These are phyloP conservation scores for Argya squamiceps DNA, from an alignment of 2,797 vertebrate genomes.

Conservation along the genomic window DNA sequence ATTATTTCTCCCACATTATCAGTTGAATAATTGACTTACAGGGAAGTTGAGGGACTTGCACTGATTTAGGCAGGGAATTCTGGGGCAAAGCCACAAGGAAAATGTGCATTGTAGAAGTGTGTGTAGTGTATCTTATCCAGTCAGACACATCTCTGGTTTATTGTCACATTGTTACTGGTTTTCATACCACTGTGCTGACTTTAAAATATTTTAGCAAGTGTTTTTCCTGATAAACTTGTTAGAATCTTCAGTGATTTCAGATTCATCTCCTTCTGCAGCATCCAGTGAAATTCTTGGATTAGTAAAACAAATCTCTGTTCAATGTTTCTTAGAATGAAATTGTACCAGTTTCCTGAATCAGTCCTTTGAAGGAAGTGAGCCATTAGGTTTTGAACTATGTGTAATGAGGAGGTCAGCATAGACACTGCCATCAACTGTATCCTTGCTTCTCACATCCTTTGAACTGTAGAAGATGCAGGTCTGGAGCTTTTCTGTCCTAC, in stretches of 20 bases:
- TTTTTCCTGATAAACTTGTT: not conserved
- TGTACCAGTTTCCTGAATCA: not conserved
- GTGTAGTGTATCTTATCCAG: not conserved
- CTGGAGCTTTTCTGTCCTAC: accelerated
- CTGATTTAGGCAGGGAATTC: not conserved
- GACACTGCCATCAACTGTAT: not conserved
- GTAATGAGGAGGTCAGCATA: not conserved
- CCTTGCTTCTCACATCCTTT: not conserved
- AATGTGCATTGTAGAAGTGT: not conserved
- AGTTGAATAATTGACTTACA: not conserved
- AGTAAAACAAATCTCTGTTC: not conserved
- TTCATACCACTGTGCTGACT: not conserved
- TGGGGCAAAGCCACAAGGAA: not conserved
- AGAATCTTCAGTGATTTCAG: not conserved
- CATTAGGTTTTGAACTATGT: not conserved
- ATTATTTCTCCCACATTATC: not conserved
- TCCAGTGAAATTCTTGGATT: not conserved
- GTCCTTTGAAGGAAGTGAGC: not conserved
- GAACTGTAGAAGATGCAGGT: not conserved
- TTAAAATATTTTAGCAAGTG: not conserved
- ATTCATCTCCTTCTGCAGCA: not conserved
- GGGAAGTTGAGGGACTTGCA: not conserved
- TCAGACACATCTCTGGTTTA: not conserved
- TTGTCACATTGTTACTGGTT: not conserved
- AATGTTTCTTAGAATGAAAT: not conserved